Evolutionary conservation across 1,140 invertebrate genomes (phyloP), one percentile per base, ranked within the genome.

Genomic region (Cherax destructor): DNA sequence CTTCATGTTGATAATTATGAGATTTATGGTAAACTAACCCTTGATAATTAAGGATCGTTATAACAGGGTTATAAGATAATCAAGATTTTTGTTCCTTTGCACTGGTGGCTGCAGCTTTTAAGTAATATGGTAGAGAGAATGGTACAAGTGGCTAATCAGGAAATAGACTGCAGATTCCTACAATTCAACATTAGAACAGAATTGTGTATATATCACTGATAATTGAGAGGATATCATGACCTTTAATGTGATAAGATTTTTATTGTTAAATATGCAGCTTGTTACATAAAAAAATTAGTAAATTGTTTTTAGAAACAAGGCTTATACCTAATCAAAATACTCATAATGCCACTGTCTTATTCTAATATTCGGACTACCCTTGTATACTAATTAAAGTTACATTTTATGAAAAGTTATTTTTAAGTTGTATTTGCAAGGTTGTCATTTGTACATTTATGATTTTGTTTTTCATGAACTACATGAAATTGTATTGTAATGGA

Each of bases 401-500:
- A 41, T 16, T 65, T 18, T 69, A 30, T 69, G 16, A 10, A 47
- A 47, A 7, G 24, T 13, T 41, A 41, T 41, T 41, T 10, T 21
- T n/a, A 83, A 41, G 69, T 47, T 41, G 81, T 83, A 49, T 83
- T 11, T 47, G 61, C 30, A 21, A 83, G 56, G 59, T 83, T 83
- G 81, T 83, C 61, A 16, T 69, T n/a, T 24, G 18, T 30, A 65
- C 80, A 41, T 69, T 41, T 3, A 49, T 83, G 24, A 69, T 41
- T 47, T 41, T 65, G 3, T 4, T 47, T 69, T 30, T 69, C 24
- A 61, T 83, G 61, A 83, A 65, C 47, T 83, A 30, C 69, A 30
- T 74, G 21, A 30, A 74, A 30, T 74, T 74, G n/a, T 74, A 74
- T 74, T 74, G n/a, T 74, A 74, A 74, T 74, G 69, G 69, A 74